Conservation (phyloP, 2,888 invertebrate genomes). For the Atherix ibis region DNA sequence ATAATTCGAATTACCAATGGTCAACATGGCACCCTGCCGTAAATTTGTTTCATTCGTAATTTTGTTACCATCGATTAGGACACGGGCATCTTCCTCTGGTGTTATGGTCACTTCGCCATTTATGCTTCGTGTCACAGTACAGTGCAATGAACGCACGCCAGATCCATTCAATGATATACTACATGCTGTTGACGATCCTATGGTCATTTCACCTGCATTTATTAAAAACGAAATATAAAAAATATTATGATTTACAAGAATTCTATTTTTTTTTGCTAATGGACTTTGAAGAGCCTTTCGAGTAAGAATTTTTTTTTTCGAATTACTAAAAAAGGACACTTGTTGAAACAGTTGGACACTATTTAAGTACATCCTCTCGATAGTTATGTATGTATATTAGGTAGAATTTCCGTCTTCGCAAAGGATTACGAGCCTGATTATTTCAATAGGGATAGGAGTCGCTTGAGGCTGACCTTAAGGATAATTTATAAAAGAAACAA, state of each 20-base stretch:
- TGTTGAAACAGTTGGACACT: too few species aligned
- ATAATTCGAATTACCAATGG: slow-evolving; percentile 79
- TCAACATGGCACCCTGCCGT: slow-evolving; percentile 81
- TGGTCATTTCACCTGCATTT: slow-evolving; percentile 60
- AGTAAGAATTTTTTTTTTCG: neutral
- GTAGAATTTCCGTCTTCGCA: too few species aligned
- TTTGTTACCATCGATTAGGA: slow-evolving; percentile 56
- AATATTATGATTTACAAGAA: too few species aligned
- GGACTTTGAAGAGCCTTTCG: too few species aligned
- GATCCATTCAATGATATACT: slow-evolving; percentile 76
- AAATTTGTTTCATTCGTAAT: slow-evolving; percentile 58
- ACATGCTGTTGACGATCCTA: slow-evolving; percentile 63
- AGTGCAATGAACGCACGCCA: slow-evolving; percentile 71
- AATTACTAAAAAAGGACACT: too few species aligned
- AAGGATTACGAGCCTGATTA: too few species aligned
- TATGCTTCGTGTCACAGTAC: slow-evolving; percentile 71
- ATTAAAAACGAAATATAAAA: slow-evolving; percentile 3
- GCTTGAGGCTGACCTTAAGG: too few species aligned
- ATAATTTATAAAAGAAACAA: too few species aligned
- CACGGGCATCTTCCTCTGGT: slow-evolving; percentile 51
- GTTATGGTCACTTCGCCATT: slow-evolving; percentile 66
- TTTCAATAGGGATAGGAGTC: too few species aligned
- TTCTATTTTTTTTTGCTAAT: too few species aligned
- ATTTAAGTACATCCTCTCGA: too few species aligned
- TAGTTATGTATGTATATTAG: too few species aligned